Evolutionary conservation across 2,113 vertebrate species (phyloP).

Genomic region (Ammodytes marinus): DNA sequence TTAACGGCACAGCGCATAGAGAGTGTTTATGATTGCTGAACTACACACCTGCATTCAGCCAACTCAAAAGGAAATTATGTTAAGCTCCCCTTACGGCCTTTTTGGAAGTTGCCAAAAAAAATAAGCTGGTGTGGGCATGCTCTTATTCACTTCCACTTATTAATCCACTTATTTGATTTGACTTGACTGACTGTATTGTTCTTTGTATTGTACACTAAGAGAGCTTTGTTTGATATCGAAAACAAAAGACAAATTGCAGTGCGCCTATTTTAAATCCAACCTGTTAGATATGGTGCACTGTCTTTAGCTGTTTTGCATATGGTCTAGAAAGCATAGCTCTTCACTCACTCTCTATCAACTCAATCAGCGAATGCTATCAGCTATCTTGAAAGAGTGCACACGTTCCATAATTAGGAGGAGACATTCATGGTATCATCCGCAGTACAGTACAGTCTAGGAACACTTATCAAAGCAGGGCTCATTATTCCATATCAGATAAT

Average conservation of each 20-base stretch:
- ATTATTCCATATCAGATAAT: conserved; percentile 84
- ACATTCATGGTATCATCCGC: conserved; percentile 47
- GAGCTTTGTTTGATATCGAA: background rate
- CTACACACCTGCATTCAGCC: background rate
- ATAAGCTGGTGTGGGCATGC: background rate
- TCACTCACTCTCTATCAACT: conserved; percentile 45
- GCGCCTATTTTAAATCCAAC: background rate
- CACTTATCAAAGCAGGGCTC: conserved; percentile 78
- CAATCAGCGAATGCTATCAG: conserved; percentile 66
- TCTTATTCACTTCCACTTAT: background rate
- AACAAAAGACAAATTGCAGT: background rate
- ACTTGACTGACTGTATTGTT: background rate
- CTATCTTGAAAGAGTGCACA: conserved; percentile 52
- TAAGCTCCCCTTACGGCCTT: background rate
- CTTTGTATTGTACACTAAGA: no score
- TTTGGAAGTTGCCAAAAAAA: background rate
- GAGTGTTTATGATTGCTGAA: background rate
- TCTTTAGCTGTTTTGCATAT: conserved; percentile 25
- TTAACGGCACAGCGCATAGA: background rate
- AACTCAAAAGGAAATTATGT: background rate
- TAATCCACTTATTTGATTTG: background rate
- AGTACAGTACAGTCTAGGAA: conserved; percentile 68
- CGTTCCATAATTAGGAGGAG: conserved; percentile 66
- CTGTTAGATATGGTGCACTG: background rate
- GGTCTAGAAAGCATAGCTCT: conserved; percentile 46